These are phyloP conservation scores for Florisuga fusca DNA, from an alignment of 2,797 vertebrate genomes.

Conservation along the genomic window DNA sequence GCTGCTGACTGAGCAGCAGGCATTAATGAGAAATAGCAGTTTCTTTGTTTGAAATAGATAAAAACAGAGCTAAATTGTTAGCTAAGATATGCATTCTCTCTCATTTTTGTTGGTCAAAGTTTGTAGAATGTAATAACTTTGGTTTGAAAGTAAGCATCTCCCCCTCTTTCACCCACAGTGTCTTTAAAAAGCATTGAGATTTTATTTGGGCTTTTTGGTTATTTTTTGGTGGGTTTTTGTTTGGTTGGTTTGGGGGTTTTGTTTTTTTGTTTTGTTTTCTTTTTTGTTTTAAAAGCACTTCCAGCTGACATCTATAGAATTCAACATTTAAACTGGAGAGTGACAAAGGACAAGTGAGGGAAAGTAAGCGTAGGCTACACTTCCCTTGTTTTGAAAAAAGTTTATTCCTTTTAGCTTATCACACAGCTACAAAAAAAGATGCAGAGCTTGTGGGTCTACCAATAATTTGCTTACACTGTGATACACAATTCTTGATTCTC, in stretches of 20 bases:
- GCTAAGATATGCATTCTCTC: neutral
- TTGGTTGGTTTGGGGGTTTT: no score
- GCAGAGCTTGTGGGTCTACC: neutral
- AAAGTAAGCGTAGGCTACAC: neutral
- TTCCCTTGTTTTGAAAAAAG: neutral
- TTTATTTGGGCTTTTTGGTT: neutral
- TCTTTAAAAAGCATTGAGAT: neutral
- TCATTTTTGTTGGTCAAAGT: neutral
- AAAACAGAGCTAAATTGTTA: neutral
- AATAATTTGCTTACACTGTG: neutral
- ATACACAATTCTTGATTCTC: fast-evolving
- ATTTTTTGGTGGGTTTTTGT: neutral
- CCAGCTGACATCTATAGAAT: neutral
- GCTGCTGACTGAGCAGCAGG: slow-evolving; percentile 45
- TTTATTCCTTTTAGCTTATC: neutral
- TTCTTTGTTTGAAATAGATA: neutral
- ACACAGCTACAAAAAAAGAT: neutral
- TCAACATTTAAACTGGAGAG: neutral
- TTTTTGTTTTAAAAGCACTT: neutral
- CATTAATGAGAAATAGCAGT: neutral
- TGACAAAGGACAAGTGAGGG: neutral
- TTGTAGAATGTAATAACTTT: neutral
- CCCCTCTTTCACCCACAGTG: neutral
- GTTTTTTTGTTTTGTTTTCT: no score
- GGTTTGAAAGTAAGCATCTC: neutral